Evolutionary conservation across 2,888 invertebrate species (phyloP).

Genomic region (Tolmerus cingulatus): DNA sequence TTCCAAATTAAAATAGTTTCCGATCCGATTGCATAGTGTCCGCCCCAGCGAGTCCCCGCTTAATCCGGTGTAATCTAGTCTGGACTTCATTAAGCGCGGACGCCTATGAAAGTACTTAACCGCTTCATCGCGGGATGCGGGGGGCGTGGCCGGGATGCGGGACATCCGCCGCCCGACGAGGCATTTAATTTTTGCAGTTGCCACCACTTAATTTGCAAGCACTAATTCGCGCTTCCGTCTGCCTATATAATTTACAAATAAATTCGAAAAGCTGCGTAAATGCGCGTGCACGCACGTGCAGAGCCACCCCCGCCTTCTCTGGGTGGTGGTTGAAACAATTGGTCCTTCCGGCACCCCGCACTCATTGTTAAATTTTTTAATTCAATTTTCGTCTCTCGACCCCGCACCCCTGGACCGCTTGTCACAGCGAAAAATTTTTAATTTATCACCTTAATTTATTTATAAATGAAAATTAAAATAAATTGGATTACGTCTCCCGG

Average conservation of each 20-base stretch:
- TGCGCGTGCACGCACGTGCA: not conserved
- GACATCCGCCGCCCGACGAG: not conserved
- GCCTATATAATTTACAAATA: not conserved
- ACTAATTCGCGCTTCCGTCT: not conserved
- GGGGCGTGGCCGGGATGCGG: not conserved
- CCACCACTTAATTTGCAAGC: not conserved
- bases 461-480: conserved; percentile 19
- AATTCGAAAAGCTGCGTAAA: not conserved
- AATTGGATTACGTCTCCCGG: not conserved
- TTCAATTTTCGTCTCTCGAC: not conserved
- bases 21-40: not conserved
- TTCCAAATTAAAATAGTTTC: not conserved
- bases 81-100: not conserved
- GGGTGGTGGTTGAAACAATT: not conserved
- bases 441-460: conserved; percentile 12
- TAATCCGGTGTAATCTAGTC: not conserved
- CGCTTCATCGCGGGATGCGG: not conserved
- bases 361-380: conserved; percentile 10
- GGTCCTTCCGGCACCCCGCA: not conserved
- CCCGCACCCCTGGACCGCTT: not conserved
- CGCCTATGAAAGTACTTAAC: not conserved
- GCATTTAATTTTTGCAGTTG: not conserved
- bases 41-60: not conserved
- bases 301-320: not conserved
- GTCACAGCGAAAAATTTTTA: not conserved